A percentile compares a stretch with the other conserved stretches of the same genome.
These are phyloP conservation scores for Lamprotornis superbus DNA, from an alignment of 2,113 vertebrate species.

Conservation along the genomic window DNA sequence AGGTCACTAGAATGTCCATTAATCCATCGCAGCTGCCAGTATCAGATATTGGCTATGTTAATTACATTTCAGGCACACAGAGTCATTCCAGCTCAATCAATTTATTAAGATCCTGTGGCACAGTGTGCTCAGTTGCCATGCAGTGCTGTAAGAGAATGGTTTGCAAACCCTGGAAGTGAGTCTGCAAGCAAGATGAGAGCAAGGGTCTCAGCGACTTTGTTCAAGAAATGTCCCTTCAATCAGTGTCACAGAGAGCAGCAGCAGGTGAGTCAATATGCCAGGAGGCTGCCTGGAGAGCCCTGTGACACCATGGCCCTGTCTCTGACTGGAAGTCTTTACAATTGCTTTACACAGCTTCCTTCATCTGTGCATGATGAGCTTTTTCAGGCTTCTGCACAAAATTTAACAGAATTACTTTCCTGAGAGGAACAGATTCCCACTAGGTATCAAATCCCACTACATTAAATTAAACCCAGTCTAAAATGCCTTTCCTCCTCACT, in stretches of 20 bases:
- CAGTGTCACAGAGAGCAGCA: background rate
- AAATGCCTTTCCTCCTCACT: constrained; percentile 13
- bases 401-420: constrained; percentile 53
- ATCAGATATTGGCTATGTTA: background rate
- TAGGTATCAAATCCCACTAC: constrained; percentile 39
- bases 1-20: background rate
- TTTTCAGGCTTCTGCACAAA: constrained; percentile 13
- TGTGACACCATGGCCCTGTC: background rate
- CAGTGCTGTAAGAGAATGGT: background rate
- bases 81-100: background rate
- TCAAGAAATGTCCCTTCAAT: background rate
- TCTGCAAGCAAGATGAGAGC: background rate
- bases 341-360: background rate
- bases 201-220: background rate
- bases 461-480: constrained; percentile 7
- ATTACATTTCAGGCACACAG: background rate
- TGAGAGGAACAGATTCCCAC: constrained; percentile 17
- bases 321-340: background rate
- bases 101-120: background rate
- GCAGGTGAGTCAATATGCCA: background rate
- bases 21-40: background rate
- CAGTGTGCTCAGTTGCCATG: background rate
- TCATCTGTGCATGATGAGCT: background rate
- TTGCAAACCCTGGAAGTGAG: background rate
- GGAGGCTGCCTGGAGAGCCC: background rate